Conservation (phyloP, 2,888 invertebrate species). For the Sphinx pinastri region DNA sequence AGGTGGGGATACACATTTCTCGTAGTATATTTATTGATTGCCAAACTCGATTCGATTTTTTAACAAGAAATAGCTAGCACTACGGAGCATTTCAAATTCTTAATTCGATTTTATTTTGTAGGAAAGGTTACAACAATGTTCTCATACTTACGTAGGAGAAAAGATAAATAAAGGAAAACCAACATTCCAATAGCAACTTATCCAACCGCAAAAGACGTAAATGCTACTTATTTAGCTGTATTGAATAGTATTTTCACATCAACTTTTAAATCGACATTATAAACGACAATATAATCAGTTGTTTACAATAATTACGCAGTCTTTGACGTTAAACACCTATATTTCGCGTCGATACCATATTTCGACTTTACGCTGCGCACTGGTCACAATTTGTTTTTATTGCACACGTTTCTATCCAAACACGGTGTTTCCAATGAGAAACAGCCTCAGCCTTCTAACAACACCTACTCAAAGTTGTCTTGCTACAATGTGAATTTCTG, state of each 20-base stretch:
- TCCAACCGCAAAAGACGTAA: neutral
- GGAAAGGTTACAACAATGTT: too few species aligned
- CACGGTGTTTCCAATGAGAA: slow-evolving; percentile 18
- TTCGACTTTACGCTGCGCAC: slow-evolving; percentile 13
- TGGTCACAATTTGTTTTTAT: slow-evolving; percentile 20
- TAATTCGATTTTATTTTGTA: neutral
- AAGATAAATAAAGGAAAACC: neutral
- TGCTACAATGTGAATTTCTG: neutral
- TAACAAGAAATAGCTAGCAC: neutral
- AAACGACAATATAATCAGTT: neutral
- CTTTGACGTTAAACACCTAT: slow-evolving; percentile 1
- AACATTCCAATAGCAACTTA: neutral
- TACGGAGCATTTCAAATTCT: neutral
- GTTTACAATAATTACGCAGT: neutral
- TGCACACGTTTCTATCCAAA: slow-evolving; percentile 5
- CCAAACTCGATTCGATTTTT: slow-evolving; percentile 4
- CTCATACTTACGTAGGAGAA: too few species aligned
- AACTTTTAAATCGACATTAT: neutral
- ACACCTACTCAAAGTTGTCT: slow-evolving; percentile 22
- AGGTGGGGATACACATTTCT: neutral
- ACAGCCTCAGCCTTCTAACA: slow-evolving; percentile 13
- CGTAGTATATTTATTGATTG: slow-evolving; percentile 1
- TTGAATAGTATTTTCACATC: neutral
- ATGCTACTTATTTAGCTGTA: neutral
- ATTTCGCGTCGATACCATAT: slow-evolving; percentile 1